These are phyloP conservation scores for Drosophila pseudoobscura DNA, from an alignment of 1,140 invertebrate species.

Conservation along the genomic window DNA sequence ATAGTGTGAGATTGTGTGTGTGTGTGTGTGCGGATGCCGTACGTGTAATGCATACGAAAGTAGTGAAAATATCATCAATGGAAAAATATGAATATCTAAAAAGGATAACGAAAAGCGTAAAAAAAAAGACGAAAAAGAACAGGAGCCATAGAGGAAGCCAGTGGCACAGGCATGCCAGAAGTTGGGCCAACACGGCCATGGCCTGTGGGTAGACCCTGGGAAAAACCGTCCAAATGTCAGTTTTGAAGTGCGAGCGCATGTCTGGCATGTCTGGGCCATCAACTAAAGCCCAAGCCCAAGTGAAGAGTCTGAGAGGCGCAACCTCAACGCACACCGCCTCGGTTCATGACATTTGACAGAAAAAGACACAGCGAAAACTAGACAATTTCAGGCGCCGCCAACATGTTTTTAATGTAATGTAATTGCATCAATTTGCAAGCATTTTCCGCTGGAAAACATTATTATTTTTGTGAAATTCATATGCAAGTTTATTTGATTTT, in stretches of 20 bases:
- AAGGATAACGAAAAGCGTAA: conserved; percentile 71
- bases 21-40: conserved; percentile 46
- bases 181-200: neutral
- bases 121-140: conserved; percentile 33
- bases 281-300: conserved; percentile 9
- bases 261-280: conserved; percentile 21
- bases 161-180: too few relatives aligned
- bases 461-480: conserved; percentile 41
- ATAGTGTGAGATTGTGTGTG: neutral
- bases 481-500: conserved; percentile 27
- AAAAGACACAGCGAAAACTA: conserved; percentile 27
- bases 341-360: conserved; percentile 62
- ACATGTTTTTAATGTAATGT: conserved; percentile 21
- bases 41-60: conserved; percentile 80
- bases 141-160: neutral
- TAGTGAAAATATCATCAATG: conserved; percentile 81
- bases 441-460: conserved; percentile 23
- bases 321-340: conserved; percentile 23
- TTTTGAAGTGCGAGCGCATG: conserved; percentile 55
- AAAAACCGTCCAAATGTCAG: conserved; percentile 76
- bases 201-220: conserved; percentile 18
- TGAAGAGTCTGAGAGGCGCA: conserved; percentile 1
- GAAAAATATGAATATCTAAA: conserved; percentile 81
- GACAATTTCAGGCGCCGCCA: conserved; percentile 34
- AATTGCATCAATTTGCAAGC: conserved; percentile 41